Percentiles rank a stretch among this genome's conserved stretches.
These are phyloP conservation scores for Listronotus oregonensis DNA, from an alignment of 1,140 invertebrate genomes.

Conservation along the genomic window DNA sequence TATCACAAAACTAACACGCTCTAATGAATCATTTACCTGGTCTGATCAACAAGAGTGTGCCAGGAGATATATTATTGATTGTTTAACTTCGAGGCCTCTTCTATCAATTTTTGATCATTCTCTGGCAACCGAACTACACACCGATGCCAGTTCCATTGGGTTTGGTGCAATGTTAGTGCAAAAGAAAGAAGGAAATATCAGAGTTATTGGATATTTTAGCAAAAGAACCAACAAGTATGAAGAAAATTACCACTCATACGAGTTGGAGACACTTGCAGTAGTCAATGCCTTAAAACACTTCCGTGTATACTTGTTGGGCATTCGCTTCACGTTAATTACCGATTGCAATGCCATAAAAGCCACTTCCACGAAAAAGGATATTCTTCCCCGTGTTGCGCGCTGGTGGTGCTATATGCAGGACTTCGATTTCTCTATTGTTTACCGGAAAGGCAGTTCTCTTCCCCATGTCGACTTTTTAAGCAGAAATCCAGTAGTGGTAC, in stretches of 20 bases:
- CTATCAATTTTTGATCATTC: conserved; percentile 8
- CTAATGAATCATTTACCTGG: conserved; percentile 13
- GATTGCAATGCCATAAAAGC: conserved; percentile 53
- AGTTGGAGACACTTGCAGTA: conserved; percentile 41
- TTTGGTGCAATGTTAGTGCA: conserved; percentile 51
- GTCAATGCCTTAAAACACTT: conserved; percentile 50
- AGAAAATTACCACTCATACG: conserved; percentile 16
- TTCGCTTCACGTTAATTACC: conserved; percentile 50
- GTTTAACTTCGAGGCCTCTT: conserved; percentile 8
- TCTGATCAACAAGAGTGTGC: conserved; percentile 7
- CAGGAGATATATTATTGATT: conserved; percentile 41
- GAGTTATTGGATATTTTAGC: conserved; percentile 34
- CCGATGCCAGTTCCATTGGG: conserved; percentile 46
- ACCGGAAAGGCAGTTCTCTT: conserved; percentile 44
- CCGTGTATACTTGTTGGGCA: conserved; percentile 51
- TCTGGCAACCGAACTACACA: conserved; percentile 47
- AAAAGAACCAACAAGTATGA: conserved; percentile 19
- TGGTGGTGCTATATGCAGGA: conserved; percentile 56
- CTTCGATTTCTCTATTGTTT: conserved; percentile 41
- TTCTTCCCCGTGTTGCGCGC: conserved; percentile 47
- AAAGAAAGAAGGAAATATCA: conserved; percentile 21
- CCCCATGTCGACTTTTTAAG: conserved; percentile 54
- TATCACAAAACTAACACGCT: conserved; percentile 2
- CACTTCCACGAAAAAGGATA: conserved; percentile 52
- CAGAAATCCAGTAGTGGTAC: conserved; percentile 38